Conservation (phyloP, 2,888 invertebrate genomes). For the Mythimna impura region DNA sequence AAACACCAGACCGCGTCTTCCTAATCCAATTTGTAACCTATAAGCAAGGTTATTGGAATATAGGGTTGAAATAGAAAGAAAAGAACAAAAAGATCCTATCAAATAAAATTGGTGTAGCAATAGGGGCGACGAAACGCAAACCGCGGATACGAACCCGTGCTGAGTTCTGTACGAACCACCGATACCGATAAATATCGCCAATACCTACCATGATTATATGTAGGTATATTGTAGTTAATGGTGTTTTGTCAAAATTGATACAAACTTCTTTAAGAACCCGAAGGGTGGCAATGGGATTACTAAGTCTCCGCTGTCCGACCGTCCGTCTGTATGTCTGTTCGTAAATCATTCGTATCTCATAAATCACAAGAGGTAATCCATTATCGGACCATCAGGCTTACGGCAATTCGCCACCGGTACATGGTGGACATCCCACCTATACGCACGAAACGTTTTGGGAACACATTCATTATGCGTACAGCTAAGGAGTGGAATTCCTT, state of each 20-base stretch:
- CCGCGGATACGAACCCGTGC: conserved; percentile 48
- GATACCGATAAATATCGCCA: conserved; percentile 33
- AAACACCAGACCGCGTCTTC: conserved; percentile 74
- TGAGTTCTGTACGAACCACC: conserved; percentile 31
- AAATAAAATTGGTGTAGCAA: conserved; percentile 73
- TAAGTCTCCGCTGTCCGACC: too few relatives aligned
- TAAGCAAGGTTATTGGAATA: conserved; percentile 77
- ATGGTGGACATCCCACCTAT: too few relatives aligned
- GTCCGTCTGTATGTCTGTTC: too few relatives aligned
- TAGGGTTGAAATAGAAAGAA: conserved; percentile 70
- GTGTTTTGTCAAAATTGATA: background rate
- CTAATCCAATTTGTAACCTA: conserved; percentile 80
- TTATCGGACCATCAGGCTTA: too few relatives aligned
- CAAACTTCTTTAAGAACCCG: too few relatives aligned
- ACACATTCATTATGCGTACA: too few relatives aligned
- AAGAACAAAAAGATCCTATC: conserved; percentile 74
- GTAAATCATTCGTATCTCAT: too few relatives aligned
- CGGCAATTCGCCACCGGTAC: too few relatives aligned
- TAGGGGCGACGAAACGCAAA: conserved; percentile 66
- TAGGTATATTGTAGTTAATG: background rate
- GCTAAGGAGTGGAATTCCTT: too few relatives aligned
- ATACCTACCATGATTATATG: background rate
- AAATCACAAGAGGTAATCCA: too few relatives aligned
- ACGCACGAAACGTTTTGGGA: too few relatives aligned
- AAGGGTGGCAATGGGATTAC: too few relatives aligned